Percentiles rank a stretch among this genome's conserved stretches.
These are phyloP conservation scores for Arrhopalites spinosus DNA, from an alignment of 2,888 invertebrate genomes.

Conservation along the genomic window DNA sequence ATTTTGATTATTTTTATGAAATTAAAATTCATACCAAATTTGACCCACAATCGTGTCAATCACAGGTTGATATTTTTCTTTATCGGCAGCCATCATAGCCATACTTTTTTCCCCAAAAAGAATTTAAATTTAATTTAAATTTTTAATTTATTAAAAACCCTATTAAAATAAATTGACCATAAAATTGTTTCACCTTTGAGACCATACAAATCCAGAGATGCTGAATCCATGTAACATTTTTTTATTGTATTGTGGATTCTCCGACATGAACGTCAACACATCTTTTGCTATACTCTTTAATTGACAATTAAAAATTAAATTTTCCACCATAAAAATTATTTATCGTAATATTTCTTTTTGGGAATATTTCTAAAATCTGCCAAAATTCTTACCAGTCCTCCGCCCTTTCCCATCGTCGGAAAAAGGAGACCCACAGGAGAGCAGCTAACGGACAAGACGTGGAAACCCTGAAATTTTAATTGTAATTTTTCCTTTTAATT, in stretches of 20 bases:
- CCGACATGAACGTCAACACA: slow-evolving; percentile 73
- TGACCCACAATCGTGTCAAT: slow-evolving; percentile 69
- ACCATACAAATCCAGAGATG: slow-evolving; percentile 83
- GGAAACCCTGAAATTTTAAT: slow-evolving; percentile 84
- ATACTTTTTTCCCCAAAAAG: too few species aligned
- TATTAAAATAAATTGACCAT: too few species aligned
- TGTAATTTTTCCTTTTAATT: too few species aligned
- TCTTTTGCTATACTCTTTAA: slow-evolving; percentile 75
- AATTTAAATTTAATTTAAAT: too few species aligned
- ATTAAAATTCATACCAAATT: slow-evolving; percentile 65
- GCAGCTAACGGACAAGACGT: slow-evolving; percentile 77
- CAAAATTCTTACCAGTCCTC: background rate
- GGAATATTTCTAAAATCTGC: too few species aligned
- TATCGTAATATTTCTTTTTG: too few species aligned
- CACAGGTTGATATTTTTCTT: slow-evolving; percentile 62
- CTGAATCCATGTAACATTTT: slow-evolving; percentile 80
- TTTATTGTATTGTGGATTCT: slow-evolving; percentile 69
- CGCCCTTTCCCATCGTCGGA: slow-evolving; percentile 64
- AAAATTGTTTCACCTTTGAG: slow-evolving; percentile 65
- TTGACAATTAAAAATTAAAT: too few species aligned
- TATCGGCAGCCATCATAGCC: slow-evolving; percentile 62
- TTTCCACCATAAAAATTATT: background rate
- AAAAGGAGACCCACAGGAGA: slow-evolving; percentile 84
- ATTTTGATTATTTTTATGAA: too few species aligned
- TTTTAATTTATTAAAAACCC: too few species aligned